Conservation (phyloP, 23 tunicate genomes). For the Clavelina lepadiformis region DNA sequence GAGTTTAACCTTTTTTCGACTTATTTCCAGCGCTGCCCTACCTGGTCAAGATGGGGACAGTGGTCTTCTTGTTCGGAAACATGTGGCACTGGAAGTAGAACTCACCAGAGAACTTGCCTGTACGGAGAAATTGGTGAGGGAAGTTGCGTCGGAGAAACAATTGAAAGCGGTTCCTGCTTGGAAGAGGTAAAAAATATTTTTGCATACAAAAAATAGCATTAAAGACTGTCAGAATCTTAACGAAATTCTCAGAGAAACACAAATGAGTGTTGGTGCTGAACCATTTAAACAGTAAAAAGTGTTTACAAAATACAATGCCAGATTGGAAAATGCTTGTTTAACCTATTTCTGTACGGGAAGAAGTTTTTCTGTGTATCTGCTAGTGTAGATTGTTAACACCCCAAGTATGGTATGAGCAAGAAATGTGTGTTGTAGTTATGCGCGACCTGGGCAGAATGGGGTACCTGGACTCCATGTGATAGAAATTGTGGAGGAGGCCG, state of each 20-base stretch:
- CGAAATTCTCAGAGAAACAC: no score
- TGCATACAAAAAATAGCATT: no score
- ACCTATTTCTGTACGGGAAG: no score
- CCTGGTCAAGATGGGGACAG: slow-evolving; percentile 58
- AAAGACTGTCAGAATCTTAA: no score
- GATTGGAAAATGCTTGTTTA: no score
- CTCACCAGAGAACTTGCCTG: slow-evolving; percentile 35
- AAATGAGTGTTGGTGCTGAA: no score
- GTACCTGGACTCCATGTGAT: slow-evolving; percentile 50
- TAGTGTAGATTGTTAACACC: no score
- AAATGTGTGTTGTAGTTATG: slow-evolving; percentile 51
- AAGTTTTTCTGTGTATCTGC: no score
- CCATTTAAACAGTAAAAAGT: no score
- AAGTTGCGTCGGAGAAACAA: slow-evolving; percentile 18
- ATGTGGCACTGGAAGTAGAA: slow-evolving; percentile 47
- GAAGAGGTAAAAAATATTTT: slow-evolving; percentile 1
- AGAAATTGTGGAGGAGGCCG: slow-evolving; percentile 67
- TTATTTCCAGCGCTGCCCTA: slow-evolving; percentile 43
- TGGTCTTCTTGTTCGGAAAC: slow-evolving; percentile 47
- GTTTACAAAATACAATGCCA: no score
- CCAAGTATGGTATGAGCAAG: no score
- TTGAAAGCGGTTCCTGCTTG: slow-evolving; percentile 10
- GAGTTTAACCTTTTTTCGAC: background rate
- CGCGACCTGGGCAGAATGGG: slow-evolving; percentile 69
- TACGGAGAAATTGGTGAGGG: slow-evolving; percentile 45